Conservation (phyloP, 2,888 invertebrate species). For the Melanotus villosus region DNA sequence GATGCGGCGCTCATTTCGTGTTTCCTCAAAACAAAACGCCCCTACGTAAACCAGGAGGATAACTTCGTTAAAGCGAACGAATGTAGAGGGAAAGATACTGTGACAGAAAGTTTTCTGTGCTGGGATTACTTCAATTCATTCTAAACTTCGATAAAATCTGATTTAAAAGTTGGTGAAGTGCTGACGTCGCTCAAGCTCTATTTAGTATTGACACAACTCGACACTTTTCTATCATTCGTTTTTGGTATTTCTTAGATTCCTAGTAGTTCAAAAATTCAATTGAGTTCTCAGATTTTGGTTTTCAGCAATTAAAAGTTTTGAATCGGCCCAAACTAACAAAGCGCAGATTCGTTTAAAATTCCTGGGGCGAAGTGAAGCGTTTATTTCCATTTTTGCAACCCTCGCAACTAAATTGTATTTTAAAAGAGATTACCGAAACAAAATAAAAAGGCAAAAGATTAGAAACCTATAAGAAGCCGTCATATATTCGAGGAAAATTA, state of each 20-base stretch:
- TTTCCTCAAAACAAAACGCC: neutral
- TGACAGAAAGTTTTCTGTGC: slow-evolving; percentile 10
- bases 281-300: slow-evolving; percentile 10
- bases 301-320: slow-evolving; percentile 18
- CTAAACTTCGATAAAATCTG: slow-evolving; percentile 30
- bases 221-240: slow-evolving; percentile 12
- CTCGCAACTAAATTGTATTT: neutral
- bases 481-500: too few species aligned
- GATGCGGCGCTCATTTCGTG: slow-evolving; percentile 12
- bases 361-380: neutral
- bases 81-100: slow-evolving; percentile 1
- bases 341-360: neutral
- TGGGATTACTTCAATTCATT: slow-evolving; percentile 35
- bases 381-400: neutral
- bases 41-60: neutral
- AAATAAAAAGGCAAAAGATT: too few species aligned
- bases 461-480: too few species aligned
- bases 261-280: too few species aligned
- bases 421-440: neutral
- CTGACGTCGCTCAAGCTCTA: slow-evolving; percentile 29
- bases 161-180: slow-evolving; percentile 33
- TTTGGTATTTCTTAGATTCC: neutral
- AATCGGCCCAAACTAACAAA: slow-evolving; percentile 1
- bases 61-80: slow-evolving; percentile 5
- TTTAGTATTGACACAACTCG: slow-evolving; percentile 19